Evolutionary conservation across 1,140 invertebrate genomes (phyloP).

Genomic region (Philotrypesis tridentata): DNA sequence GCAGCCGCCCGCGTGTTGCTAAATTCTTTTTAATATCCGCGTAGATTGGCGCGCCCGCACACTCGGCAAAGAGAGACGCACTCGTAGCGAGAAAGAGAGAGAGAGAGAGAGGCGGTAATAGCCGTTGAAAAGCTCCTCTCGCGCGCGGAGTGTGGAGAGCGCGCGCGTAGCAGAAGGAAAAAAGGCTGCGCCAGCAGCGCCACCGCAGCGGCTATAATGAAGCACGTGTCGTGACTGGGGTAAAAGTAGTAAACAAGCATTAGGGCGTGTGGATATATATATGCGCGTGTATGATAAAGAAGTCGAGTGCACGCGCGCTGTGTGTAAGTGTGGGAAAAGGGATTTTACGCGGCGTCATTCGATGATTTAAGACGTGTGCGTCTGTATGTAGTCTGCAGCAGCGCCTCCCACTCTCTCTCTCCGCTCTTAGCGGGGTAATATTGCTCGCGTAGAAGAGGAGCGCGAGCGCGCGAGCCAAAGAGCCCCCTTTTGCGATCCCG

Average conservation of each 20-base stretch:
- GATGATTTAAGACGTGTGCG: slow-evolving; percentile 31
- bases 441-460: background rate
- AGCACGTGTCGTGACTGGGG: slow-evolving; percentile 43
- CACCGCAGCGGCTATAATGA: slow-evolving; percentile 3
- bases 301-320: background rate
- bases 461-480: background rate
- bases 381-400: too few relatives aligned
- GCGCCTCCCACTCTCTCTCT: too few relatives aligned
- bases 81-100: too few relatives aligned
- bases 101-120: too few relatives aligned
- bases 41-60: too few relatives aligned
- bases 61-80: too few relatives aligned
- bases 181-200: too few relatives aligned
- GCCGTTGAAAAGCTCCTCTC: too few relatives aligned
- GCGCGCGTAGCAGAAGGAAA: background rate
- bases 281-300: slow-evolving; percentile 11
- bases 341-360: slow-evolving; percentile 7
- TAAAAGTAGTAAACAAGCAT: slow-evolving; percentile 48
- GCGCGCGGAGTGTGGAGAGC: too few relatives aligned
- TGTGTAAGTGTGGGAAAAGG: too few relatives aligned
- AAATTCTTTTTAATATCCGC: background rate
- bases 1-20: background rate
- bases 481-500: background rate
- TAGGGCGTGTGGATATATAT: too few relatives aligned
- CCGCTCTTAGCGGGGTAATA: too few relatives aligned